A percentile compares a stretch with the other conserved stretches of the same genome.
Evolutionary conservation across 2,888 invertebrate genomes (phyloP).

Genomic region (Coleophora deauratella): DNA sequence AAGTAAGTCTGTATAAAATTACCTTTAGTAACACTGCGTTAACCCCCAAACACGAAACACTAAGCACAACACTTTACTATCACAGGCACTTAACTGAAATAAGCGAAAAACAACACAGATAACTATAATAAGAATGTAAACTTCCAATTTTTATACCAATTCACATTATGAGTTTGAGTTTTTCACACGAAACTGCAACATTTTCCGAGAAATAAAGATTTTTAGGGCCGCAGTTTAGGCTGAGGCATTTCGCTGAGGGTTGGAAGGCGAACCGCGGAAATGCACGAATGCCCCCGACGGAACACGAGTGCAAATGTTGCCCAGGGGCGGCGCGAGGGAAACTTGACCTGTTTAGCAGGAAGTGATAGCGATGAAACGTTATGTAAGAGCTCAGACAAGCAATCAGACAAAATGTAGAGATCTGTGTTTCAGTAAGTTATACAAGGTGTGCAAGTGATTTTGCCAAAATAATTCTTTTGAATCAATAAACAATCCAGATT

Average conservation of each 20-base stretch:
- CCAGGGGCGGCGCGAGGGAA: slow-evolving; percentile 39
- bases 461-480: no score
- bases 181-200: slow-evolving; percentile 36
- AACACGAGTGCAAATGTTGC: slow-evolving; percentile 55
- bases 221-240: slow-evolving; percentile 38
- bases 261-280: slow-evolving; percentile 58
- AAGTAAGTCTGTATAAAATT: slow-evolving; percentile 12
- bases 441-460: no score
- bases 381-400: no score
- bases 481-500: no score
- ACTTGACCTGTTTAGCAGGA: slow-evolving; percentile 15
- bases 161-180: slow-evolving; percentile 25
- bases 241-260: slow-evolving; percentile 59
- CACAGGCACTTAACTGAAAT: slow-evolving; percentile 48
- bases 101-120: slow-evolving; percentile 25
- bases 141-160: slow-evolving; percentile 23
- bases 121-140: slow-evolving; percentile 22
- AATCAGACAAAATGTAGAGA: no score
- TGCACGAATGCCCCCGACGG: slow-evolving; percentile 51
- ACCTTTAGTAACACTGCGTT: slow-evolving; percentile 41
- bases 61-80: slow-evolving; percentile 46
- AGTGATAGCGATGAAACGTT: no score
- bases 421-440: no score
- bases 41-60: slow-evolving; percentile 24
- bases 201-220: slow-evolving; percentile 50